Percentiles rank a stretch among this genome's conserved stretches.
phyloP scores from a whole-genome alignment of 2,113 vertebrate species.

The Brachyhypopomus occidentalis region DNA sequence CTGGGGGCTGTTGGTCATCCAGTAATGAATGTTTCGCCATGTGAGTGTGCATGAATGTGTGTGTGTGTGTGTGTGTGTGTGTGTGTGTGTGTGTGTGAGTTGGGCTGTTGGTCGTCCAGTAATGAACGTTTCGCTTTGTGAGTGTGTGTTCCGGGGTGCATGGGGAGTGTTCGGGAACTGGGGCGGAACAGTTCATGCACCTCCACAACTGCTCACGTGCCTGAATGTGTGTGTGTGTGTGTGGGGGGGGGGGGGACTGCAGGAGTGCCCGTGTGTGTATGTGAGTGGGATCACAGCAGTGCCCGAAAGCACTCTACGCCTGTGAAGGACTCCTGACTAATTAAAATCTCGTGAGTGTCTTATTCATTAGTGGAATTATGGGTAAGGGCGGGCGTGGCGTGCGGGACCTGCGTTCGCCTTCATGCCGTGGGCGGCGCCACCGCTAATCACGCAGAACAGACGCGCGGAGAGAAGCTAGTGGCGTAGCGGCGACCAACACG shows the following conservation, averaged over 20 bases:
- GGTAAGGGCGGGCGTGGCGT: slow-evolving; percentile 55
- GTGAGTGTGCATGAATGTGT: not conserved
- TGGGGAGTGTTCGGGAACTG: slow-evolving; percentile 13
- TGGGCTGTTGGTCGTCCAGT: slow-evolving; percentile 30
- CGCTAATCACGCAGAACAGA: slow-evolving; percentile 46
- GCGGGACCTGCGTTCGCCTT: slow-evolving; percentile 47
- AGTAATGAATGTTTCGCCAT: too few relatives aligned
- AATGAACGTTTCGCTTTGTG: slow-evolving; percentile 27
- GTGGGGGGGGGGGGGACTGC: not conserved
- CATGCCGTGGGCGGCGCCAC: slow-evolving; percentile 45
- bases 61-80: slow-evolving; percentile 36
- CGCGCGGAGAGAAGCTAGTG: slow-evolving; percentile 26
- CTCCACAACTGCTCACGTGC: too few relatives aligned
- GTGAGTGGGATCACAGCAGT: too few relatives aligned
- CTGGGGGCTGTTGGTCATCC: too few relatives aligned
- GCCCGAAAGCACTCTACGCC: slow-evolving; percentile 17
- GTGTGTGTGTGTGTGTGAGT: slow-evolving; percentile 23
- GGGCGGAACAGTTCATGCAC: not conserved
- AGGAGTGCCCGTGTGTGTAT: too few relatives aligned
- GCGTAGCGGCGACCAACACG: not conserved
- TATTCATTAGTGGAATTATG: slow-evolving; percentile 72
- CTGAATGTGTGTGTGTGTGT: slow-evolving; percentile 12
- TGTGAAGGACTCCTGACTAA: slow-evolving; percentile 63
- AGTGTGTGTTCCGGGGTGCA: slow-evolving; percentile 16
- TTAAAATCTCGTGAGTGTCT: slow-evolving; percentile 71